Percentiles rank a stretch among this genome's conserved stretches.
These are phyloP conservation scores for Pyrocoelia pectoralis DNA, from an alignment of 2,888 invertebrate genomes.

Conservation along the genomic window DNA sequence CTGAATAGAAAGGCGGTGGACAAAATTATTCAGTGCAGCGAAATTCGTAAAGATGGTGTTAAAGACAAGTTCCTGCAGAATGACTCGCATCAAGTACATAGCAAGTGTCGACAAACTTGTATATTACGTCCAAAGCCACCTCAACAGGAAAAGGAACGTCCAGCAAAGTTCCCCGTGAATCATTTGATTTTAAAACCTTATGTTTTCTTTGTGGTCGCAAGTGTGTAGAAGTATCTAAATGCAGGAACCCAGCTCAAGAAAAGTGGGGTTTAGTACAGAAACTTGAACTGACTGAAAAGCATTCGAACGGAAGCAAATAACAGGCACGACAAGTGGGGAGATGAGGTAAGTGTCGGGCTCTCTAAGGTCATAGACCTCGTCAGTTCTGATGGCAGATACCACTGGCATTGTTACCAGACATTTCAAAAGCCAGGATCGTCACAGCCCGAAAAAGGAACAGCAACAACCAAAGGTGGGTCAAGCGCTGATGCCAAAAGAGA, in stretches of 20 bases:
- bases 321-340: conserved; percentile 2
- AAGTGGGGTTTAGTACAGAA: conserved; percentile 1
- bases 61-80: not conserved
- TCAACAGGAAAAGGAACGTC: not conserved
- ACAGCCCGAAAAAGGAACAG: not conserved
- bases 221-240: conserved; percentile 3
- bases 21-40: conserved; percentile 1
- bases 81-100: not conserved
- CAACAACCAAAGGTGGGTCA: conserved; percentile 5
- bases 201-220: not conserved
- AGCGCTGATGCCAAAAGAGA: conserved; percentile 5
- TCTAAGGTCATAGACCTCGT: not conserved
- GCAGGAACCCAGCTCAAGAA: conserved; percentile 5
- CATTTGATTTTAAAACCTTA: conserved; percentile 1
- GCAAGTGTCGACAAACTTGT: not conserved
- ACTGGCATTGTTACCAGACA: conserved; percentile 6
- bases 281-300: conserved; percentile 1
- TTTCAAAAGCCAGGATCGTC: not conserved
- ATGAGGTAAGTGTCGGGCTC: not conserved
- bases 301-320: not conserved
- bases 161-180: conserved; percentile 2
- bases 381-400: conserved; percentile 4
- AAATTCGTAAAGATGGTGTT: conserved; percentile 6
- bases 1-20: not conserved
- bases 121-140: conserved; percentile 5